Conservation (phyloP, 1,140 invertebrate genomes). For the Drosophila malerkotliana region DNA sequence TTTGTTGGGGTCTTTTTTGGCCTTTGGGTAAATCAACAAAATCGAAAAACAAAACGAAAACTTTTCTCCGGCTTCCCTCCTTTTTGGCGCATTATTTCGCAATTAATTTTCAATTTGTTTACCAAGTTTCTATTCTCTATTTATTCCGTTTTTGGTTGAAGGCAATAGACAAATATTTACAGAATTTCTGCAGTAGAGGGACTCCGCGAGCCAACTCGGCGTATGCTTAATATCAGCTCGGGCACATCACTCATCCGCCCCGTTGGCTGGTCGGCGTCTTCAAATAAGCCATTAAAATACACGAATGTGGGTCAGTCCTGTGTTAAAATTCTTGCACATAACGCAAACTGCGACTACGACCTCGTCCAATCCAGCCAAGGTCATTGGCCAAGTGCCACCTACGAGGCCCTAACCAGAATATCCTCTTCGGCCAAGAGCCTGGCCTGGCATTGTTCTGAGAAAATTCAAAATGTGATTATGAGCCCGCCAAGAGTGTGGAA, state of each 20-base stretch:
- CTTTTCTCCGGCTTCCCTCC: not conserved
- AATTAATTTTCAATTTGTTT: conserved; percentile 77
- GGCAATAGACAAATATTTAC: conserved; percentile 30
- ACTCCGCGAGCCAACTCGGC: conserved; percentile 6
- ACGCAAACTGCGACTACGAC: conserved; percentile 33
- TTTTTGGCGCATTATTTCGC: conserved; percentile 40
- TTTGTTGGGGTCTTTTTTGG: conserved; percentile 31
- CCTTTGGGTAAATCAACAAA: conserved; percentile 28
- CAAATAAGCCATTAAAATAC: conserved; percentile 37
- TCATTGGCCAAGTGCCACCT: conserved; percentile 45
- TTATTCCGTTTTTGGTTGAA: conserved; percentile 21
- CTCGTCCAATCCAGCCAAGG: conserved; percentile 57
- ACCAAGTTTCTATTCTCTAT: conserved; percentile 18
- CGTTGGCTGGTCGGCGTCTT: conserved; percentile 11
- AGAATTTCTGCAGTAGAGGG: not conserved
- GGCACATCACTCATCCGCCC: conserved; percentile 51
- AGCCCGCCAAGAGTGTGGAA: conserved; percentile 14
- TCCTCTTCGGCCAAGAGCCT: not conserved
- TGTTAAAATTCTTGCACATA: conserved; percentile 40
- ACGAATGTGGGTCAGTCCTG: conserved; percentile 53
- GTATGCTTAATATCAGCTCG: conserved; percentile 44
- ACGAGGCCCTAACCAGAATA: conserved; percentile 18
- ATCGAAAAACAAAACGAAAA: conserved; percentile 24
- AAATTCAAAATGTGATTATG: conserved; percentile 74
- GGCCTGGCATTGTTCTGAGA: conserved; percentile 49